These are phyloP conservation scores for Eupithecia subumbrata DNA, from an alignment of 2,888 invertebrate genomes.

Conservation along the genomic window DNA sequence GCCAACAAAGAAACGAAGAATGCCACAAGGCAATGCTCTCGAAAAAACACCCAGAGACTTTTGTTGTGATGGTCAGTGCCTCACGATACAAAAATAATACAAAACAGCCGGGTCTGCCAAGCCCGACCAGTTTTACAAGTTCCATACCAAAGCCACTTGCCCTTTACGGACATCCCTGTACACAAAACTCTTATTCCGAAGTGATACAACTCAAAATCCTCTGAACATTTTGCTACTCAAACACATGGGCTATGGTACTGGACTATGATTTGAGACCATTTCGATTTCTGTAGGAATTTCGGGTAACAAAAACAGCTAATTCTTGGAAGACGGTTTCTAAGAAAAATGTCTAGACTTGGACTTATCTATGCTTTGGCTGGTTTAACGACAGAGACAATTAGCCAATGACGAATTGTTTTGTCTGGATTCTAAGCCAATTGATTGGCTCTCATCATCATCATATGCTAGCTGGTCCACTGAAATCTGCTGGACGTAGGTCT, in stretches of 20 bases:
- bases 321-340: slow-evolving; percentile 12
- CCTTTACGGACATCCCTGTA: slow-evolving; percentile 27
- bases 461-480: not conserved
- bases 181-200: slow-evolving; percentile 44
- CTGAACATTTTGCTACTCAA: not conserved
- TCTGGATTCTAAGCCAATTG: not conserved
- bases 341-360: slow-evolving; percentile 24
- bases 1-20: slow-evolving; percentile 45
- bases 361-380: slow-evolving; percentile 1
- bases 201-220: slow-evolving; percentile 44
- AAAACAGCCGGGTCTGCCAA: slow-evolving; percentile 59
- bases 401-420: not conserved
- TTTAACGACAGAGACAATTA: not conserved
- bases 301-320: slow-evolving; percentile 34
- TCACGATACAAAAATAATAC: slow-evolving; percentile 80
- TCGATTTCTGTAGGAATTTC: slow-evolving; percentile 82
- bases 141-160: slow-evolving; percentile 56
- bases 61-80: slow-evolving; percentile 84
- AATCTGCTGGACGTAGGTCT: not conserved
- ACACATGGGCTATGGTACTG: slow-evolving; percentile 34
- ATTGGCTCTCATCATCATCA: not conserved
- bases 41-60: slow-evolving; percentile 75
- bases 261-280: slow-evolving; percentile 77
- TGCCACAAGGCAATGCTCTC: slow-evolving; percentile 64
- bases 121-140: slow-evolving; percentile 72